These are phyloP conservation scores for Zhuqinia jingwanae DNA, from an alignment of 2,888 invertebrate genomes.

Conservation along the genomic window DNA sequence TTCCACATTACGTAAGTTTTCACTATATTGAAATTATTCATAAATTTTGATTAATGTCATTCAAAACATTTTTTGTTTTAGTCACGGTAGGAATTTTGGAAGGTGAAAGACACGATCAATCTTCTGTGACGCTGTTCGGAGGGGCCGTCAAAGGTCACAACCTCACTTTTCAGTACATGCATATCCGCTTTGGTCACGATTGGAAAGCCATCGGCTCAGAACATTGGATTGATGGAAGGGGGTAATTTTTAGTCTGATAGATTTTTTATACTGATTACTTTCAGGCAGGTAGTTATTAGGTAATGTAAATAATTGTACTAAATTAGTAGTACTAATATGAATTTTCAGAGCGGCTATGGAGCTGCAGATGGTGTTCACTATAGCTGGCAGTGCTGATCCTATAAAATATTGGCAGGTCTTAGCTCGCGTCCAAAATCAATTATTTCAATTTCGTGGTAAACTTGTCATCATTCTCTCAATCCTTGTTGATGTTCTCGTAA, in stretches of 20 bases:
- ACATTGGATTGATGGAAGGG: conserved; percentile 38
- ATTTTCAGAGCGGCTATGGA: conserved; percentile 37
- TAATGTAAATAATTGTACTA: too few relatives aligned
- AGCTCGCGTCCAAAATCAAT: conserved; percentile 42
- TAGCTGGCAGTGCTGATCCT: conserved; percentile 18
- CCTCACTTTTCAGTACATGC: conserved; percentile 51
- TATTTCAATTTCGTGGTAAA: conserved; percentile 53
- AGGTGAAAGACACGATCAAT: conserved; percentile 33
- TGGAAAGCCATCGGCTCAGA: conserved; percentile 45
- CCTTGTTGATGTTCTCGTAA: conserved; percentile 41
- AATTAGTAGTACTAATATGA: background rate
- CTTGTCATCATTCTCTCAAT: conserved; percentile 43
- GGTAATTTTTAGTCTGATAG: background rate
- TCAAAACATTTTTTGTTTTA: background rate
- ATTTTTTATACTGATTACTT: background rate
- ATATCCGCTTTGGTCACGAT: background rate
- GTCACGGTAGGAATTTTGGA: conserved; percentile 24
- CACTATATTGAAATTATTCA: too few relatives aligned
- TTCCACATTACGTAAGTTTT: conserved; percentile 4
- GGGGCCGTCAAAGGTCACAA: conserved; percentile 48
- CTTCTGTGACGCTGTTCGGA: conserved; percentile 5
- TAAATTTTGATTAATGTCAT: background rate
- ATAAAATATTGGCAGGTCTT: conserved; percentile 45
- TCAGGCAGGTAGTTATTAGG: too few relatives aligned
- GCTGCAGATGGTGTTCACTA: conserved; percentile 51